Evolutionary conservation across 2,888 invertebrate genomes (phyloP).

Genomic region (Agrotis ipsilon): DNA sequence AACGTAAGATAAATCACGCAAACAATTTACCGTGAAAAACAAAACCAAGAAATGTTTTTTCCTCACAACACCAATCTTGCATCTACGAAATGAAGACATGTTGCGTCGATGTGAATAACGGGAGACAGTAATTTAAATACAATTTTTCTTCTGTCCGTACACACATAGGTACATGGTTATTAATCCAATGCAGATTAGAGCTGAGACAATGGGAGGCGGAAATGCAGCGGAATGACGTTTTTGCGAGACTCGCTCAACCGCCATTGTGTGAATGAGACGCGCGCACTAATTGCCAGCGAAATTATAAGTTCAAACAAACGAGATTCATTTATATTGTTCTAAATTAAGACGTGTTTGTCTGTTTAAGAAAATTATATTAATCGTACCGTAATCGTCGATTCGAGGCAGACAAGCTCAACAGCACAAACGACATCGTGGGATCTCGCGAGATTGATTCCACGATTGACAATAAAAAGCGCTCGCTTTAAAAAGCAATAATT

Average conservation of each 20-base stretch:
- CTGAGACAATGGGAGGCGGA: constrained; percentile 87
- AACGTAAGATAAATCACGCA: neutral
- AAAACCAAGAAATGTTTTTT: constrained; percentile 14
- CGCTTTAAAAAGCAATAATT: constrained; percentile 39
- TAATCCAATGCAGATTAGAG: constrained; percentile 84
- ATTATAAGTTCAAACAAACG: constrained; percentile 74
- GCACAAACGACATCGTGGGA: constrained; percentile 54
- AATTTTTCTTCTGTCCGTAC: constrained; percentile 69
- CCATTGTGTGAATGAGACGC: constrained; percentile 82
- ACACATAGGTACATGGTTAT: constrained; percentile 70
- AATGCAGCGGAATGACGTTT: constrained; percentile 83
- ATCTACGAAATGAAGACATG: constrained; percentile 17
- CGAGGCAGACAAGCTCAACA: neutral
- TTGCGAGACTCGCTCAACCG: constrained; percentile 76
- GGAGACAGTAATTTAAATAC: constrained; percentile 50
- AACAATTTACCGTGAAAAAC: neutral
- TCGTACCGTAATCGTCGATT: constrained; percentile 5
- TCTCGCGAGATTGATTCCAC: constrained; percentile 34
- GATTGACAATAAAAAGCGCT: constrained; percentile 37
- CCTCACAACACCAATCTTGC: constrained; percentile 8
- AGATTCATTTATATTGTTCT: constrained; percentile 45
- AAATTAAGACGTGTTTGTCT: constrained; percentile 32
- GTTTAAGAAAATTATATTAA: constrained; percentile 18
- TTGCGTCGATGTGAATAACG: constrained; percentile 45
- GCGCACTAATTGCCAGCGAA: constrained; percentile 78